phyloP scores from a whole-genome alignment of 2,888 invertebrate species.

The Cantharis rustica region DNA sequence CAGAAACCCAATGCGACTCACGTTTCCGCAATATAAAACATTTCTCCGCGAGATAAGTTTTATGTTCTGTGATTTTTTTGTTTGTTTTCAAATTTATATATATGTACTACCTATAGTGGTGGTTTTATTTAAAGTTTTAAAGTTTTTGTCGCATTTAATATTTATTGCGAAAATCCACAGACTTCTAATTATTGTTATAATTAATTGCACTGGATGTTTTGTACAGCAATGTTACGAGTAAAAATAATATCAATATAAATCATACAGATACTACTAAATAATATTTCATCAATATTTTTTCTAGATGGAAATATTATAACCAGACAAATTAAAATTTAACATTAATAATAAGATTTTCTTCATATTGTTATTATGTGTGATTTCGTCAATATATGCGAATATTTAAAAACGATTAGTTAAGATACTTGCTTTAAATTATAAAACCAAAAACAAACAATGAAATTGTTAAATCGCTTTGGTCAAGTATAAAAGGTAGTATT shows the following conservation, averaged over 20 bases:
- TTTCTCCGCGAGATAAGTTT: constrained; percentile 30
- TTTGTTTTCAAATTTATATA: constrained; percentile 5
- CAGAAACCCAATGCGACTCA: constrained; percentile 52
- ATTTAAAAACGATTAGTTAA: neutral
- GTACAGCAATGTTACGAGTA: too few relatives aligned
- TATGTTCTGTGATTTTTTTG: constrained; percentile 30
- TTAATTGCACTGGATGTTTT: too few relatives aligned
- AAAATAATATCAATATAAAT: too few relatives aligned
- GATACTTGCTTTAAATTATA: neutral
- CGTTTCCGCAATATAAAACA: constrained; percentile 53
- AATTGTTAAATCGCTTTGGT: neutral
- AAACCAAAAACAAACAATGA: neutral
- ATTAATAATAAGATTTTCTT: too few relatives aligned
- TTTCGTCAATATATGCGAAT: too few relatives aligned
- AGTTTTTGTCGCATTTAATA: neutral
- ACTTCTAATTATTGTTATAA: too few relatives aligned
- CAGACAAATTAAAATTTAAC: too few relatives aligned
- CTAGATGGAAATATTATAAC: too few relatives aligned
- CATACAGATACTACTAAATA: too few relatives aligned
- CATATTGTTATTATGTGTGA: too few relatives aligned
- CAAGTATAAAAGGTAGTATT: neutral
- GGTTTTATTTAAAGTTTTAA: neutral
- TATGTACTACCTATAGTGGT: neutral
- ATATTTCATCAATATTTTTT: too few relatives aligned
- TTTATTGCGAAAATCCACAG: too few relatives aligned